Conservation (phyloP, 2,113 vertebrate species). For the Zosterops hypoxanthus region DNA sequence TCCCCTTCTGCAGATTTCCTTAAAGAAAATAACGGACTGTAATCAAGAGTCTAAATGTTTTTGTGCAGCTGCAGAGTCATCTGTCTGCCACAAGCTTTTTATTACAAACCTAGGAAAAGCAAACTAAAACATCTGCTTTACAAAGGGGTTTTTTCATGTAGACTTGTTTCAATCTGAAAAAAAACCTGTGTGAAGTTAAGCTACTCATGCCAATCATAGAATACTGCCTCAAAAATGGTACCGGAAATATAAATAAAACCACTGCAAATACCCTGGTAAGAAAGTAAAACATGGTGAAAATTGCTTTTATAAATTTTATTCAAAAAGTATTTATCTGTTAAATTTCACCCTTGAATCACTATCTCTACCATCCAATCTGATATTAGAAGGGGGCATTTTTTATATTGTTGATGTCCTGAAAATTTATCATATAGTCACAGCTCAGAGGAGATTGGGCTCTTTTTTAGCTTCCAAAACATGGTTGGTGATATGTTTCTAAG, state of each 20-base stretch:
- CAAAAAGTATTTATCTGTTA: background rate
- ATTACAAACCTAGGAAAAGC: background rate
- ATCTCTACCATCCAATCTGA: background rate
- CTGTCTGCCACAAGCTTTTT: background rate
- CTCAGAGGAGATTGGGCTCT: background rate
- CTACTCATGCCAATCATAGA: background rate
- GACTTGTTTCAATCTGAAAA: background rate
- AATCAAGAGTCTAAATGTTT: slow-evolving; percentile 13
- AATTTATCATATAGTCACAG: background rate
- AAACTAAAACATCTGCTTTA: background rate
- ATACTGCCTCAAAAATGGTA: background rate
- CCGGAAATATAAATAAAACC: background rate
- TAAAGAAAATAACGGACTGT: slow-evolving; percentile 1
- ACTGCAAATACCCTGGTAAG: background rate
- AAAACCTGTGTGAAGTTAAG: background rate
- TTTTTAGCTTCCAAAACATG: background rate
- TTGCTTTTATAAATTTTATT: background rate
- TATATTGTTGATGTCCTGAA: background rate
- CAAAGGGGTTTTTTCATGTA: background rate
- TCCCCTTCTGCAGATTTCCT: background rate
- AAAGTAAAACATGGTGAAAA: background rate
- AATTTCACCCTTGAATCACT: background rate
- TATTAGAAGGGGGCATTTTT: background rate
- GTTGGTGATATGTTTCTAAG: background rate
- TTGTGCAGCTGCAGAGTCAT: background rate